Evolutionary conservation across 2,797 vertebrate genomes (phyloP).

Genomic region (Synaphobranchus kaupii): DNA sequence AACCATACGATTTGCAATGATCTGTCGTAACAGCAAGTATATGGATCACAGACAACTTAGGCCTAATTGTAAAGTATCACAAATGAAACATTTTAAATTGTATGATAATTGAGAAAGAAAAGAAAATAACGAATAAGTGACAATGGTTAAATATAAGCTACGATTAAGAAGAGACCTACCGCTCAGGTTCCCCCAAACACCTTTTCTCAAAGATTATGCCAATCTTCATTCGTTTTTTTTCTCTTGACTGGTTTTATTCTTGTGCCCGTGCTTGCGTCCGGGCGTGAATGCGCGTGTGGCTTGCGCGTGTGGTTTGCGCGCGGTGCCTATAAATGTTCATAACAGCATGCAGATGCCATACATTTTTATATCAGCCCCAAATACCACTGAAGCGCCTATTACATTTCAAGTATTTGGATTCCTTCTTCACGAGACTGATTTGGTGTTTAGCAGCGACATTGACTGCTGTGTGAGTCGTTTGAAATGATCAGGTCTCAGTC

Average conservation of each 20-base stretch:
- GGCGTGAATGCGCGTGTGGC: background rate
- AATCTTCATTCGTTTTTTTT: background rate
- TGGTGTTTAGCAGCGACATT: too few relatives aligned
- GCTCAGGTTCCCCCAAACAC: background rate
- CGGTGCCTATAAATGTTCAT: background rate
- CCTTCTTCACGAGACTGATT: too few relatives aligned
- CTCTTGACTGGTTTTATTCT: background rate
- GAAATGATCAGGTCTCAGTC: too few relatives aligned
- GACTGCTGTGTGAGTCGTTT: too few relatives aligned
- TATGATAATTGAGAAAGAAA: background rate
- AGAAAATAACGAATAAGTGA: background rate
- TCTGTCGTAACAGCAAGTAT: background rate
- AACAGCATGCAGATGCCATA: background rate
- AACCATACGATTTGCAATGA: background rate
- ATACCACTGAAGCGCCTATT: background rate
- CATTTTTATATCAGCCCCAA: background rate
- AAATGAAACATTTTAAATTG: background rate
- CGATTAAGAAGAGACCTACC: background rate
- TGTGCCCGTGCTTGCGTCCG: background rate
- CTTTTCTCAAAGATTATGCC: background rate
- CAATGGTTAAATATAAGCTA: background rate
- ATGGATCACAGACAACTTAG: background rate
- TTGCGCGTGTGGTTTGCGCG: background rate
- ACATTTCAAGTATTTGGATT: background rate
- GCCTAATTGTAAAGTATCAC: background rate